phyloP scores from a whole-genome alignment of 2,113 vertebrate species.

The Poecile atricapillus region DNA sequence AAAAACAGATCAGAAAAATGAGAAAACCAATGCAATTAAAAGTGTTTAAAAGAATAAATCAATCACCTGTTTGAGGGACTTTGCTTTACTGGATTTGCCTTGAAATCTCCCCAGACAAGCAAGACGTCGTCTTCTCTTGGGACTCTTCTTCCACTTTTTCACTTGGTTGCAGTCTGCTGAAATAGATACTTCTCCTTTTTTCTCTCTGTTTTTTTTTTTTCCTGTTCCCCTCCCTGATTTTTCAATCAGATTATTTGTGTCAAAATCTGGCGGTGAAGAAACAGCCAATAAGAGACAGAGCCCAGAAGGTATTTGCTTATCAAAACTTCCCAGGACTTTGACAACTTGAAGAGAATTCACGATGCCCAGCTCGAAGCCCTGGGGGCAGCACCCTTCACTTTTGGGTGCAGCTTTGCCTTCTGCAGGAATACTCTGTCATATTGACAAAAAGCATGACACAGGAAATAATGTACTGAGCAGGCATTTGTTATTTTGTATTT shows the following conservation, averaged over 20 bases:
- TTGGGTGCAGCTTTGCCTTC: conserved; percentile 20
- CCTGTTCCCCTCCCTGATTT: conserved; percentile 81
- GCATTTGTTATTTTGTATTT: neutral
- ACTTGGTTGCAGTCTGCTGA: conserved; percentile 66
- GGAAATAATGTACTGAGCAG: neutral
- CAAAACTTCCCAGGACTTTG: conserved; percentile 71
- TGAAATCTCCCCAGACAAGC: neutral
- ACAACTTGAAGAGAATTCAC: conserved; percentile 53
- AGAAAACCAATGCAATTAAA: neutral
- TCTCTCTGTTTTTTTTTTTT: conserved; percentile 50
- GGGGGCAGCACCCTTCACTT: conserved; percentile 1
- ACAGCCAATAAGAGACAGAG: conserved; percentile 69
- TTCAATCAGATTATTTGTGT: conserved; percentile 86
- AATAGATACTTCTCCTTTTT: conserved; percentile 86
- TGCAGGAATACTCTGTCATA: neutral
- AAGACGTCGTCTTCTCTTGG: conserved; percentile 5
- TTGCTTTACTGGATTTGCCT: conserved; percentile 32
- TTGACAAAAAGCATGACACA: neutral
- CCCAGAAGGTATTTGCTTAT: conserved; percentile 76
- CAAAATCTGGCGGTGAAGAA: conserved; percentile 79
- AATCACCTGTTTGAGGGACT: conserved; percentile 68
- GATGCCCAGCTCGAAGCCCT: conserved; percentile 14
- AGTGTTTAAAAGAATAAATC: conserved; percentile 15
- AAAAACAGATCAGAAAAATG: neutral
- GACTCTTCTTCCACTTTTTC: conserved; percentile 70